Evolutionary conservation across 2,797 vertebrate species (phyloP), one percentile per base, ranked within the genome.

Genomic region (Gymnothorax reevesii): DNA sequence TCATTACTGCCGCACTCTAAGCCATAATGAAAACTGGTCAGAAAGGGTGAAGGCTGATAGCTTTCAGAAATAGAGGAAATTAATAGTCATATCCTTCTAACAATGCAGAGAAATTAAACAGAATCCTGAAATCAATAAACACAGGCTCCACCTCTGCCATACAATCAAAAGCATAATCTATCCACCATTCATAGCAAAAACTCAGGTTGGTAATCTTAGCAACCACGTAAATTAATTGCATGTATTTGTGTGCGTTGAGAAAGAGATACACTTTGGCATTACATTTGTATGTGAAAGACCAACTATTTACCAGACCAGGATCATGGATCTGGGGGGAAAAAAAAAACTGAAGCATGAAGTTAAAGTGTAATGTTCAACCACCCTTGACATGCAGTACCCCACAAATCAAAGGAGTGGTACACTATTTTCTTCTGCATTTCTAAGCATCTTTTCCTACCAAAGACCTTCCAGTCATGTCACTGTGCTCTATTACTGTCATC

Each of bases 401-500:
- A 59, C 83, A 84, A 59, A 75, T 87, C n/a, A 25, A 27, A 42
- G 17, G 71, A 55, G 22, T 1, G 17, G 17, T 22, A 12, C 20
- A 79, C n/a, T 7, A n/a, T 62, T 17, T 27, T 17, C 20, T 75
- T 49, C 69, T 49, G n/a, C 84, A 52, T 22, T 69, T 27, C 9
- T 17, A 85, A 15, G n/a, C 13, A 64, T 75, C 57, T 17, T 75
- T 71, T 84, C 54, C 22, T 22, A n/a, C 42, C 64, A 49, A n/a
- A 73, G 82, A 57, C 64, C 13, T 57, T 84, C 66, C 49, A 77
- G 57, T 84, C 57, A 22, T 17, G n/a, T 84, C 54, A 25, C 49
- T 5, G 22, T 27, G 69, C 82, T 84, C 59, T n/a, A 66, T 49
- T 83, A 84, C 42, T 62, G 27, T 9, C 54, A 71, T 87, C 17